A percentile compares a stretch with the other conserved stretches of the same genome.
phyloP scores from a whole-genome alignment of 2,113 vertebrate genomes.

The Zosterops pallidus region DNA sequence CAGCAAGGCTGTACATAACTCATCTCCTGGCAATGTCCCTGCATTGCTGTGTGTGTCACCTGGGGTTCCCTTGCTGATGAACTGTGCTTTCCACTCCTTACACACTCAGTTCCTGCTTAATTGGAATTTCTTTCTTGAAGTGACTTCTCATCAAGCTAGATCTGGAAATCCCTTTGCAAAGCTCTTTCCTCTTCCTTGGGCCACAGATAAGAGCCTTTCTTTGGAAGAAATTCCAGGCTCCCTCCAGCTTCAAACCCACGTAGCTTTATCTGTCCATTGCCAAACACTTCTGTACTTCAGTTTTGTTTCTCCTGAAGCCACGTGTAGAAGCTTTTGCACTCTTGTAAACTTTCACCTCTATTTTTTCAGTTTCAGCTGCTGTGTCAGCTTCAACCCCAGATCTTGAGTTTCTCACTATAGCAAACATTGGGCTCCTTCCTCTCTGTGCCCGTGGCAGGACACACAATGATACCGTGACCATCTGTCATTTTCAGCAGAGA shows the following conservation, averaged over 20 bases:
- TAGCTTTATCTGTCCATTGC: not conserved
- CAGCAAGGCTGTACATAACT: not conserved
- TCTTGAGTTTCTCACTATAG: not conserved
- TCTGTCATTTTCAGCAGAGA: not conserved
- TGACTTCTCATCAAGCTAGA: not conserved
- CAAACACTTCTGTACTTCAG: not conserved
- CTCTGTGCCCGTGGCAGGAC: not conserved
- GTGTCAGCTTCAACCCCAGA: not conserved
- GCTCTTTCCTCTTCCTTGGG: not conserved
- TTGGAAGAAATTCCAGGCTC: not conserved
- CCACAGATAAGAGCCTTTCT: not conserved
- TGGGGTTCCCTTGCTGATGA: not conserved
- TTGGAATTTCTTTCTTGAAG: not conserved
- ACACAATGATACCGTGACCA: rapidly evolving
- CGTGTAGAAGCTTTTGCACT: not conserved
- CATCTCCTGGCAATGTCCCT: not conserved
- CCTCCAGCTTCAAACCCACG: not conserved
- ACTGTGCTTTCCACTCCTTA: not conserved
- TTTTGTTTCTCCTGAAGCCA: not conserved
- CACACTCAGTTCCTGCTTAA: not conserved
- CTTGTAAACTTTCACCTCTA: not conserved
- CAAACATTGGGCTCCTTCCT: not conserved
- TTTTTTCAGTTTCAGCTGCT: not conserved
- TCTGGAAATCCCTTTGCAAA: not conserved
- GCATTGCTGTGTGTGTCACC: not conserved